Evolutionary conservation across 2,113 vertebrate genomes (phyloP).

Genomic region (Grantiella picta): DNA sequence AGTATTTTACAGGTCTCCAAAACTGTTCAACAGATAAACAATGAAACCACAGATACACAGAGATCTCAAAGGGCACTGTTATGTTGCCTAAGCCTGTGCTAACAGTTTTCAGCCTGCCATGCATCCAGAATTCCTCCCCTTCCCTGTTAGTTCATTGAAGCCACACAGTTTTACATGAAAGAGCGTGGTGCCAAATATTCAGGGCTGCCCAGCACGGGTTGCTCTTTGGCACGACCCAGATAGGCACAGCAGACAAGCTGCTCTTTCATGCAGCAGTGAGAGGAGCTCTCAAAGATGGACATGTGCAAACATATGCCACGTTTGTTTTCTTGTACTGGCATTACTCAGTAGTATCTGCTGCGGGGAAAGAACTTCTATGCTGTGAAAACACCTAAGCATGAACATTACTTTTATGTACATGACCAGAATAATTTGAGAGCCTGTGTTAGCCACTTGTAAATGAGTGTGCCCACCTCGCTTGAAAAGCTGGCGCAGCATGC

Average conservation of each 20-base stretch:
- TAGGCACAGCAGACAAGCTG: not conserved
- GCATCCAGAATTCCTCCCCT: not conserved
- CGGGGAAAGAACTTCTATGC: not conserved
- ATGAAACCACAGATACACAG: not conserved
- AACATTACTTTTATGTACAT: not conserved
- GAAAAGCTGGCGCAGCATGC: not conserved
- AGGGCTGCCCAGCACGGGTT: not conserved
- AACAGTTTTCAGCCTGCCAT: not conserved
- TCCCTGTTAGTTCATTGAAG: not conserved
- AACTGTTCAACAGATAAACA: not conserved
- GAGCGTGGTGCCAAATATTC: not conserved
- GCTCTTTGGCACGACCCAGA: not conserved
- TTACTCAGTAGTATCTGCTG: not conserved
- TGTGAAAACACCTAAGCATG: not conserved
- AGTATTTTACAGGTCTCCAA: not conserved
- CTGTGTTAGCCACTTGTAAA: not conserved
- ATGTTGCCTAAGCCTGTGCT: not conserved
- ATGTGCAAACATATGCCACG: not conserved
- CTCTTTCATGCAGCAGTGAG: not conserved
- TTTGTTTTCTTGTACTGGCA: not conserved
- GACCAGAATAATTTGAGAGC: not conserved
- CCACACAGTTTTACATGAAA: not conserved
- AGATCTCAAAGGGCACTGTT: not conserved
- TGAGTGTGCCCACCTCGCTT: not conserved
- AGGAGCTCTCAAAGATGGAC: not conserved